Base-by-base conservation (phyloP, 2,888 invertebrate species). In the Tupiocoris notatus region DNA sequence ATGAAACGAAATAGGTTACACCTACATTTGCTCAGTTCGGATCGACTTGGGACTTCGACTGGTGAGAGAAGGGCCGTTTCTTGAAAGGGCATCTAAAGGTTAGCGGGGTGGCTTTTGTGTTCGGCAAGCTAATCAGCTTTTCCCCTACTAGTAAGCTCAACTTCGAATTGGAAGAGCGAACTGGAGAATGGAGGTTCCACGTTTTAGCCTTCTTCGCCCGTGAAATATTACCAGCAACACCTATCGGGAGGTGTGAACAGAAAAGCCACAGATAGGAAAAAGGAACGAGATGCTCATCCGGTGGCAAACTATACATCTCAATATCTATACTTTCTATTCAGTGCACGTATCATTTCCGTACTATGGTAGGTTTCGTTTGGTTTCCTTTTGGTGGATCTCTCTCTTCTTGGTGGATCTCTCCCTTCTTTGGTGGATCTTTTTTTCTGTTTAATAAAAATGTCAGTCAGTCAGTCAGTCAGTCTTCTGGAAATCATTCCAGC, bases 21-120 rank as follows among this genome's bases (percentile, higher is more conserved):
- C 39, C 39, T 12, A 3, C 39, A n/a, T n/a, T n/a, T n/a, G n/a
- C n/a, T n/a, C n/a, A n/a, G n/a, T 39, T 39, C 39, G 39, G 39
- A 39, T 39, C 39, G 39, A 39, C 39, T 39, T 39, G 39, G 39
- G 39, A 39, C 39, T 39, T n/a, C n/a, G n/a, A 12, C 6, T 39
- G 39, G 39, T 12, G 39, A 39, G 39, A 39, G 12, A 39, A 39
- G 39, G 39, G 39, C 39, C 39, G 39, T 39, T 39, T 12, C 57
- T 20, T 57, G 56, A 57, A 67, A 67, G 67, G 67, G 67, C 67
- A 57, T 39, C 67, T 67, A 67, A 67, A 67, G 67, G 67, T 67
- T 67, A 67, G 67, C n/a, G n/a, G n/a, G 39, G 18, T 18, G 65
- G 65, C 67, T 67, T 67, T 67, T 67, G 67, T 67, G 67, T 22